Evolutionary conservation across 2,888 invertebrate genomes (phyloP).

Genomic region (Rapana venosa): DNA sequence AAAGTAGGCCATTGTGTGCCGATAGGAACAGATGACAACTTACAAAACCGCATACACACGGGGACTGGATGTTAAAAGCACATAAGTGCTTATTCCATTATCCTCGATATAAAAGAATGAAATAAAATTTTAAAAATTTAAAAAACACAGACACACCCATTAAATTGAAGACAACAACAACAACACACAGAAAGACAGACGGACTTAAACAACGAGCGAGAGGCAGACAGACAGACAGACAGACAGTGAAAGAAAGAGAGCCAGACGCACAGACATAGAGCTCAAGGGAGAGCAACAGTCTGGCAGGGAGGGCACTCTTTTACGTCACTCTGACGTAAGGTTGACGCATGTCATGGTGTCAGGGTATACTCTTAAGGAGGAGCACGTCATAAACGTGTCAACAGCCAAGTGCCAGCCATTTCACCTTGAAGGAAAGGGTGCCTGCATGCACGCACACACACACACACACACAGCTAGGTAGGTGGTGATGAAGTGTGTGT

Average conservation of each 20-base stretch:
- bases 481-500: neutral
- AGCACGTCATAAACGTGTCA: neutral
- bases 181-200: neutral
- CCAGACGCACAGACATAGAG: neutral
- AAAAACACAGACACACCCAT: too few relatives aligned
- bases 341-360: neutral
- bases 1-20: too few relatives aligned
- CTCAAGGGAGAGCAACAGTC: neutral
- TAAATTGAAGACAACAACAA: neutral
- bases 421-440: neutral
- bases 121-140: too few relatives aligned
- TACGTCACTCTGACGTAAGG: neutral
- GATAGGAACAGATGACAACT: too few relatives aligned
- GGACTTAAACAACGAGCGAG: neutral
- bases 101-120: too few relatives aligned
- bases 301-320: neutral
- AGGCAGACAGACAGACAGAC: neutral
- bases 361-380: too few relatives aligned
- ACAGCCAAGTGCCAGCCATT: neutral
- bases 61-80: too few relatives aligned
- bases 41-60: too few relatives aligned
- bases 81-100: too few relatives aligned
- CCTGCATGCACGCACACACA: neutral
- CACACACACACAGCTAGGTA: neutral
- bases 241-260: neutral